Evolutionary conservation across 2,113 vertebrate genomes (phyloP), one percentile per base, ranked within the genome.

Genomic region (Chunga burmeisteri): DNA sequence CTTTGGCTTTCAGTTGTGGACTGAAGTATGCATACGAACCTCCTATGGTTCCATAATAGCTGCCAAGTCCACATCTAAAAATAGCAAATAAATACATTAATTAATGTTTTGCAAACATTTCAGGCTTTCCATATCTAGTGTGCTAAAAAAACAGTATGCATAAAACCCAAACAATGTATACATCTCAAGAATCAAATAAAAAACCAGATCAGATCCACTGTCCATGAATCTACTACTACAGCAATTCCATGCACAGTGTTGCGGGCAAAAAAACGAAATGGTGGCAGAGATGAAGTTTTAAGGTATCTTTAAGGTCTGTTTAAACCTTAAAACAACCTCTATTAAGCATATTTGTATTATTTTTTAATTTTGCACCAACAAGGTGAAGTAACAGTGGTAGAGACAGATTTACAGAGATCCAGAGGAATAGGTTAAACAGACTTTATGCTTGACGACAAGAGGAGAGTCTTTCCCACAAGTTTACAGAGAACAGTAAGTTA

Each of bases 11-110:
- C 23, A 55, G 15, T 66, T 98, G 81, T 7, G 98, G 90, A 90
- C 98, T 99, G 97, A 99, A 98, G 81, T 98, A 98, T 30, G 97
- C 81, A 22, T 98, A 21, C 0, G 99, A 98, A 29, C 98, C 99
- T 44, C 98, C 98, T 40, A 99, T 94, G 27, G 99, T 99, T 86
- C 98, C 99, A 55, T 98, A 99, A 97, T 98, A 99, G 93, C 97
- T 99, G 75, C 99, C 99, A 52, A 97, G 52, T 58, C 98, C 99
- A 88, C 97, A 98, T 71, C 98, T 99, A 92, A 93, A 93, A 94
- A 92, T 23, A 92, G 32, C 65, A 95, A 96, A 88, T 67, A 25
- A 92, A 56, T 46, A 92, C 61, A 81, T 63, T 58, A 50, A 85
- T 61, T 61, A 83, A n/a, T n/a, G 56, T 29, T 88, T 86, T 49